Evolutionary conservation across 2,797 vertebrate genomes (phyloP), one percentile per base, ranked within the genome.

Genomic region (Halcyon badia): DNA sequence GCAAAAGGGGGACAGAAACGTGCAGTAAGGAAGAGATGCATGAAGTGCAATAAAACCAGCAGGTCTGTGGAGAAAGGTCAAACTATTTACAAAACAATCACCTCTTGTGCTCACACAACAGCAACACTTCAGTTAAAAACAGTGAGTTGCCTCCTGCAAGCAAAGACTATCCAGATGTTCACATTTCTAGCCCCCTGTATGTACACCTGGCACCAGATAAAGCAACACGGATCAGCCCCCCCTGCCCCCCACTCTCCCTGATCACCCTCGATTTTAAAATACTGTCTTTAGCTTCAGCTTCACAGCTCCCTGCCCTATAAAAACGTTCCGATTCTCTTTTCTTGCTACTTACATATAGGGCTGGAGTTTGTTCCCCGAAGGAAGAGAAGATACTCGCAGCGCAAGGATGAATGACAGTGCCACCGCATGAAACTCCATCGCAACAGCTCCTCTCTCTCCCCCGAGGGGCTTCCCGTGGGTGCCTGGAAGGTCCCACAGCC

Each of bases 301-400:
- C 24, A 10, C 39, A 5, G 51, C 1, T 52, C 77, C 75, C 87
- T 20, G 20, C 82, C 56, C 62, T 4, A 4, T 1, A 42, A n/a
- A 62, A 17, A 7, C 30, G 2, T 52, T 2, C 48, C 0, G 0
- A 13, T 14, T 11, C 25, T 39, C 87, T 35, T 20, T 33, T 30
- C 51, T 35, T 12, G 52, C 71, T 90, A 98, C 98, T 98, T 87
- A 98, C 98, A 98, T 97, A 65, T 91, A 66, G 18, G 96, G 98
- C 78, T 96, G 97, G 37, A 98, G 97, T 44, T 79, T 75, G 90
- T 6, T 86, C 7, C 68, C 96, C 4, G 82, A 22, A 41, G 87
- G 78, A 14, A 79, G 82, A 2, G 65, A 44, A 6, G 94, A 54
- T 5, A 79, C 33, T 33, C 5, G 52, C 80, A 87, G 21, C 0